Evolutionary conservation across 2,888 invertebrate genomes (phyloP).

Genomic region (Ariolimax columbianus): DNA sequence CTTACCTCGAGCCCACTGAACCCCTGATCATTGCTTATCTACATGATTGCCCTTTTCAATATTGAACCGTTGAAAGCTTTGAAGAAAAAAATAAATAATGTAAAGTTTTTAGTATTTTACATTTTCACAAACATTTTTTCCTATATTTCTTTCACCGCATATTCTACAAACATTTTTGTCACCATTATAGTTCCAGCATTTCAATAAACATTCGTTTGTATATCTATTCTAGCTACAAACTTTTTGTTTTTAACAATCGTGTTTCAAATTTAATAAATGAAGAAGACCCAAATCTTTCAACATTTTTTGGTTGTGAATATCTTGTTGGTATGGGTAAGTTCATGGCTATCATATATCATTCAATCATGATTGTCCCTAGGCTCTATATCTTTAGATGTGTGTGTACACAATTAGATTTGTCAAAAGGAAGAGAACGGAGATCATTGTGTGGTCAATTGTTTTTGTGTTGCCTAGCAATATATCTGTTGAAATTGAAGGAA

Average conservation of each 20-base stretch:
- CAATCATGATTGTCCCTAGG: not conserved
- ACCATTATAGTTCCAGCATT: too few relatives aligned
- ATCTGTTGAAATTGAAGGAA: not conserved
- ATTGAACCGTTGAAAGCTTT: not conserved
- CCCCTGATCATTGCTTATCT: not conserved
- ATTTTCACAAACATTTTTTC: not conserved
- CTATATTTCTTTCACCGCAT: too few relatives aligned
- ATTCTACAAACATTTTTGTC: too few relatives aligned
- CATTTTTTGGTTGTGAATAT: constrained; percentile 18
- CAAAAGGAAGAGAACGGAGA: not conserved
- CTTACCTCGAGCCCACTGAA: too few relatives aligned
- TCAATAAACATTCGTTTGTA: too few relatives aligned
- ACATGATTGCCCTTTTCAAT: not conserved
- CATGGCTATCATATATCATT: not conserved
- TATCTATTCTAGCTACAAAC: too few relatives aligned
- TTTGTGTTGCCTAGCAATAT: not conserved
- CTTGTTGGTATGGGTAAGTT: not conserved
- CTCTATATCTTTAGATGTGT: not conserved
- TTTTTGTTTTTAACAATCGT: not conserved
- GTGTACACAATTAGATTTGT: not conserved
- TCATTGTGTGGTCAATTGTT: not conserved
- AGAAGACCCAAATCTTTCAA: constrained; percentile 15
- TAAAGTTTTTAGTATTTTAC: not conserved
- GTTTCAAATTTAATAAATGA: not conserved
- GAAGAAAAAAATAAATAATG: not conserved